These are phyloP conservation scores for Pteropus rufus DNA, from an alignment of 2,797 vertebrate genomes.

Conservation along the genomic window DNA sequence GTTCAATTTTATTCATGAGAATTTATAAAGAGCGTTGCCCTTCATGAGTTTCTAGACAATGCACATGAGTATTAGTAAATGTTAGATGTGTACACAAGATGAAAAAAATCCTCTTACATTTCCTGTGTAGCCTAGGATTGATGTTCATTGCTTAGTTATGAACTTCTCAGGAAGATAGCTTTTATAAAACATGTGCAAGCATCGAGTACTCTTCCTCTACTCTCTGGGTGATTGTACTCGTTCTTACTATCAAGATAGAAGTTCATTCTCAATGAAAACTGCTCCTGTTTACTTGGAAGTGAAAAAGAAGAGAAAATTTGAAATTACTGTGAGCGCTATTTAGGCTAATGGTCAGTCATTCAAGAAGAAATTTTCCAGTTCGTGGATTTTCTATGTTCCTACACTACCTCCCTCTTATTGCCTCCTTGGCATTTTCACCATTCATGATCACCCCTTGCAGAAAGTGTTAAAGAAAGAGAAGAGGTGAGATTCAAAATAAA, in stretches of 20 bases:
- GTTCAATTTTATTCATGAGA: neutral
- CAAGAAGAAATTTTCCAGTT: neutral
- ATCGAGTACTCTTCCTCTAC: constrained; percentile 57
- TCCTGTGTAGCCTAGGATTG: constrained; percentile 58
- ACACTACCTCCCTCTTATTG: neutral
- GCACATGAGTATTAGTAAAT: neutral
- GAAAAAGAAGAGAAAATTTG: constrained; percentile 54
- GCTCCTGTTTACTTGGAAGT: constrained; percentile 7
- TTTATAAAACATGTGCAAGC: neutral
- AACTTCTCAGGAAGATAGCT: constrained; percentile 57
- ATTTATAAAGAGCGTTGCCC: constrained; percentile 48
- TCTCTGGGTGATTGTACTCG: neutral
- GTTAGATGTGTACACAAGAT: neutral
- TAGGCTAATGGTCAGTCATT: neutral
- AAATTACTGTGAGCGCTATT: constrained; percentile 15
- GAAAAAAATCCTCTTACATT: constrained; percentile 15
- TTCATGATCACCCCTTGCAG: neutral
- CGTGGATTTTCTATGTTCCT: neutral
- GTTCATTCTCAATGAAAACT: constrained; percentile 58
- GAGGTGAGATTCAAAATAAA: constrained; percentile 15
- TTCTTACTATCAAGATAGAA: neutral
- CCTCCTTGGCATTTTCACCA: neutral
- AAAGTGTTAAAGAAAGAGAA: neutral
- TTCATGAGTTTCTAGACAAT: constrained; percentile 37
- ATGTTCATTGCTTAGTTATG: constrained; percentile 69